These are phyloP conservation scores for Cephus pulcher DNA, from an alignment of 2,888 invertebrate genomes.

Conservation along the genomic window DNA sequence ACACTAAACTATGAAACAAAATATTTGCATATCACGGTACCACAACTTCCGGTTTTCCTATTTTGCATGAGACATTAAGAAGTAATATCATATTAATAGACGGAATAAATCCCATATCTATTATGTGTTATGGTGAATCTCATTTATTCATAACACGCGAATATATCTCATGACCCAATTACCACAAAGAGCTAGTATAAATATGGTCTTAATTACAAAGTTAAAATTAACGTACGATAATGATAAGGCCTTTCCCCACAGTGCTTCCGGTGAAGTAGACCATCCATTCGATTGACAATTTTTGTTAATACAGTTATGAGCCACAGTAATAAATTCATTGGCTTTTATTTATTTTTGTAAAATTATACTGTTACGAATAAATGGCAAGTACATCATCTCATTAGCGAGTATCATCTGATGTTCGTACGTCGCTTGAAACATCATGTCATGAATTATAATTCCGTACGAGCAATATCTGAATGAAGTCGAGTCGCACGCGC, in stretches of 20 bases:
- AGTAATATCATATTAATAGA: background rate
- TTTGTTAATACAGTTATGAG: background rate
- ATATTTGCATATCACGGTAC: background rate
- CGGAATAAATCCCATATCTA: background rate
- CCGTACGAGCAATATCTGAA: slow-evolving; percentile 43
- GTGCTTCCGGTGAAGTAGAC: background rate
- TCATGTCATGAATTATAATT: slow-evolving; percentile 7
- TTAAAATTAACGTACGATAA: slow-evolving; percentile 35
- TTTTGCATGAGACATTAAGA: background rate
- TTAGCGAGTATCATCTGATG: background rate
- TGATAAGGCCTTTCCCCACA: slow-evolving; percentile 23
- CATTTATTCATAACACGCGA: slow-evolving; percentile 35
- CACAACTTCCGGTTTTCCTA: background rate
- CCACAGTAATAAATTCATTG: background rate
- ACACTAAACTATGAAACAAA: background rate
- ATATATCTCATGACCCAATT: slow-evolving; percentile 50
- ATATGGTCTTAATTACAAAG: slow-evolving; percentile 29
- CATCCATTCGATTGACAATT: background rate
- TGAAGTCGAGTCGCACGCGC: slow-evolving; percentile 44
- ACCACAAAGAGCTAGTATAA: slow-evolving; percentile 35
- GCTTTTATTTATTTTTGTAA: background rate
- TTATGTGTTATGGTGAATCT: slow-evolving; percentile 25
- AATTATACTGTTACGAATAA: background rate
- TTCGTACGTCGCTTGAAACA: background rate
- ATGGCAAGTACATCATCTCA: background rate